These are phyloP conservation scores for Cervus canadensis DNA, from an alignment of 2,113 vertebrate genomes.

Conservation along the genomic window DNA sequence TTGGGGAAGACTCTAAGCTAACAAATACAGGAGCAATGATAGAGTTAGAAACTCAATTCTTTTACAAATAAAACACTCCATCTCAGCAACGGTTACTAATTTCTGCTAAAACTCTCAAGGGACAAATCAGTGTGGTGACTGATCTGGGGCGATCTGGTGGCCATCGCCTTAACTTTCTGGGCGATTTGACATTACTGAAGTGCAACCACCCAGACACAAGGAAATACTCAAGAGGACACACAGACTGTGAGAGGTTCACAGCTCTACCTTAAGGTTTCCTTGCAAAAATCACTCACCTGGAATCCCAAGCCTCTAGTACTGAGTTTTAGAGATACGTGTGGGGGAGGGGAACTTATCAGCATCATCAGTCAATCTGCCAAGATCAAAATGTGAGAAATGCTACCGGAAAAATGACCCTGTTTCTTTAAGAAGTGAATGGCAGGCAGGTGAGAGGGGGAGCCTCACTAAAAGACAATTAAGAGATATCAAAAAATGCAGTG, in stretches of 20 bases:
- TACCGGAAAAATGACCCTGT: not conserved
- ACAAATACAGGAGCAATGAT: not conserved
- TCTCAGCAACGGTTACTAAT: fast-evolving
- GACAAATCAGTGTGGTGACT: fast-evolving
- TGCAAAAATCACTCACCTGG: not conserved
- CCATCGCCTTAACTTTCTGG: too few species aligned
- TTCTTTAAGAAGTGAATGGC: not conserved
- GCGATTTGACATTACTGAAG: not conserved
- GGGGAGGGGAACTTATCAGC: not conserved
- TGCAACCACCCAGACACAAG: not conserved
- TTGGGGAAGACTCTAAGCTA: not conserved
- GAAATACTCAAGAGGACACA: not conserved
- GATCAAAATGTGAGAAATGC: not conserved
- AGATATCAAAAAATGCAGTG: not conserved
- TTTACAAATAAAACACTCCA: not conserved
- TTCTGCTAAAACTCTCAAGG: not conserved
- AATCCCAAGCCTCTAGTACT: not conserved
- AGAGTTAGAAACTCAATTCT: not conserved
- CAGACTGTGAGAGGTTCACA: not conserved
- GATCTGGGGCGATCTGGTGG: not conserved
- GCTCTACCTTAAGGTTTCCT: not conserved
- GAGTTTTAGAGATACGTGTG: not conserved
- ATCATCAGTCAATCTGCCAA: not conserved
- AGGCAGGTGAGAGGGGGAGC: not conserved
- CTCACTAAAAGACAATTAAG: not conserved